These are phyloP conservation scores for Clarias magur DNA, from an alignment of 2,113 vertebrate species.

Conservation along the genomic window DNA sequence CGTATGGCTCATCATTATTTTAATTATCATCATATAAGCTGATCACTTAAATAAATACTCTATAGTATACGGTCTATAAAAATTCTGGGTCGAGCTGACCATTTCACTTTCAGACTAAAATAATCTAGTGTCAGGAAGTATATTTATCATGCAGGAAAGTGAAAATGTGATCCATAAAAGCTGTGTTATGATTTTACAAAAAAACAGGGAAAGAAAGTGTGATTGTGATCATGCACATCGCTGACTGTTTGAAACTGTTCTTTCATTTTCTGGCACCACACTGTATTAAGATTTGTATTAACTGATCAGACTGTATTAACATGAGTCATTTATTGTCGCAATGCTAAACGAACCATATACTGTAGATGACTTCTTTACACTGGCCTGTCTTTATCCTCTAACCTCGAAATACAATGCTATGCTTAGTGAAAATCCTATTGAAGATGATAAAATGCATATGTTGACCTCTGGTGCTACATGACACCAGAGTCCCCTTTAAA, in stretches of 20 bases:
- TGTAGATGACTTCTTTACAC: background rate
- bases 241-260: slow-evolving; percentile 61
- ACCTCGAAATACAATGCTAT: background rate
- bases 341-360: background rate
- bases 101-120: slow-evolving; percentile 22
- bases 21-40: too few species aligned
- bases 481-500: slow-evolving; percentile 48
- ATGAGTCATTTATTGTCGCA: slow-evolving; percentile 56
- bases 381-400: background rate
- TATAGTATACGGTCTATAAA: background rate
- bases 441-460: slow-evolving; percentile 32
- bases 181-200: slow-evolving; percentile 38
- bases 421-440: slow-evolving; percentile 34
- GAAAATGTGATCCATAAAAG: slow-evolving; percentile 67
- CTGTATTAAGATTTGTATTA: too few species aligned
- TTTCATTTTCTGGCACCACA: background rate
- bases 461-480: slow-evolving; percentile 44
- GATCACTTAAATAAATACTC: background rate
- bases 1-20: too few species aligned
- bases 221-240: slow-evolving; percentile 62
- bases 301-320: background rate
- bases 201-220: slow-evolving; percentile 71
- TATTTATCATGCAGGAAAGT: slow-evolving; percentile 65
- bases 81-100: background rate
- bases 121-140: slow-evolving; percentile 57